Conservation (phyloP, 2,888 invertebrate species). For the Nowickia ferox region DNA sequence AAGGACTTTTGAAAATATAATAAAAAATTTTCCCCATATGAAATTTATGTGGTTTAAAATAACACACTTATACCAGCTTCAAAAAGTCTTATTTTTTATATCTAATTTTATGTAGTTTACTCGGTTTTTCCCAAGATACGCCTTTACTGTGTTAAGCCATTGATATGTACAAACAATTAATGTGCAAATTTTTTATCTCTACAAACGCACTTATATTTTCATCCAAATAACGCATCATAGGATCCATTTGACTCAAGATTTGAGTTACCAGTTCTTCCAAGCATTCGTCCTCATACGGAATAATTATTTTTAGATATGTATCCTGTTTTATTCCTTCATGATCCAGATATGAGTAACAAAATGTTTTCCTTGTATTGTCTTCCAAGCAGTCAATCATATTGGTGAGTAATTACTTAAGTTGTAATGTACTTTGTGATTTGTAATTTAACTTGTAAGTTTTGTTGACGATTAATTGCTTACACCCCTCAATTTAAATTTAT, state of each 20-base stretch:
- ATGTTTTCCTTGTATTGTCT: slow-evolving; percentile 73
- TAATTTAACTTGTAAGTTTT: no score
- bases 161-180: not conserved
- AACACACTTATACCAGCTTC: no score
- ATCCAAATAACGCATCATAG: slow-evolving; percentile 81
- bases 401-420: not conserved
- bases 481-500: slow-evolving; percentile 19
- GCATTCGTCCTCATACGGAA: slow-evolving; percentile 78
- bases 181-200: not conserved
- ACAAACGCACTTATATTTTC: slow-evolving; percentile 77
- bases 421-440: no score
- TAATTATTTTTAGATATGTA: slow-evolving; percentile 75
- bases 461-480: slow-evolving; percentile 5
- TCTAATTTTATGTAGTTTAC: no score
- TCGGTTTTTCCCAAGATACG: no score
- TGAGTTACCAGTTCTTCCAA: slow-evolving; percentile 80
- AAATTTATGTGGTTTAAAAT: no score
- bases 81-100: no score
- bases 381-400: slow-evolving; percentile 56
- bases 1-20: no score
- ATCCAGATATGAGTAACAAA: slow-evolving; percentile 80
- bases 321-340: slow-evolving; percentile 76
- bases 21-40: no score
- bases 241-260: slow-evolving; percentile 80
- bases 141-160: no score